phyloP scores from a whole-genome alignment of 1,140 invertebrate species.

The Wiebesia pumilae region DNA sequence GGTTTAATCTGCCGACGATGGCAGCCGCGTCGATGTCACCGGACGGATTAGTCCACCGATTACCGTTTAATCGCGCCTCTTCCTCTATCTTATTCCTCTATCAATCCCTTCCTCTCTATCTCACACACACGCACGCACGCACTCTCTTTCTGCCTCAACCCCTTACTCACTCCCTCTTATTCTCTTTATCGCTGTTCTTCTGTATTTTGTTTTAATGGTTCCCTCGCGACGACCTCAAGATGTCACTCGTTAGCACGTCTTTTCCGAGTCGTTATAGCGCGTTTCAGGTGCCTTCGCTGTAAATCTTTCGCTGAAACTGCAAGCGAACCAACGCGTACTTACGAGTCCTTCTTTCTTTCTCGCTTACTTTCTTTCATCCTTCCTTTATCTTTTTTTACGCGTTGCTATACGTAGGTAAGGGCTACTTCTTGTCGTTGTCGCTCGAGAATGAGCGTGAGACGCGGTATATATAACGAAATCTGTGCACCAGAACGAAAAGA shows the following conservation, averaged over 20 bases:
- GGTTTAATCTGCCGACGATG: constrained; percentile 30
- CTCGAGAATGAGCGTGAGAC: not conserved
- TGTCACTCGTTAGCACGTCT: constrained; percentile 44
- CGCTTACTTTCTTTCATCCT: not conserved
- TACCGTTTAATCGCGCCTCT: constrained; percentile 33
- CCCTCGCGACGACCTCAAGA: constrained; percentile 21
- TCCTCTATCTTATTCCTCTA: not conserved
- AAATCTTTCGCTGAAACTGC: constrained; percentile 26
- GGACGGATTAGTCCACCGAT: constrained; percentile 37
- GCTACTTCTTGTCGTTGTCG: not conserved
- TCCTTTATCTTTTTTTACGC: not conserved
- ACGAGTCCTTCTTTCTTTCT: not conserved
- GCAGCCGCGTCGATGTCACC: constrained; percentile 31
- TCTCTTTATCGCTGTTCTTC: not conserved
- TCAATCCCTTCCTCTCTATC: not conserved
- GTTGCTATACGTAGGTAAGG: not conserved
- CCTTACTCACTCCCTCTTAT: not conserved
- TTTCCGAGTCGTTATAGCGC: constrained; percentile 22
- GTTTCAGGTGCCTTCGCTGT: constrained; percentile 13
- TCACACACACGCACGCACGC: no score
- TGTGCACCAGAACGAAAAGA: not conserved
- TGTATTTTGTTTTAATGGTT: constrained; percentile 3
- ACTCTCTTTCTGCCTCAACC: not conserved
- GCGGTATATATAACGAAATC: not conserved
- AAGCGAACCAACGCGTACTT: not conserved